These are phyloP conservation scores for Allophyes oxyacanthae DNA, from an alignment of 2,888 invertebrate species.

Conservation along the genomic window DNA sequence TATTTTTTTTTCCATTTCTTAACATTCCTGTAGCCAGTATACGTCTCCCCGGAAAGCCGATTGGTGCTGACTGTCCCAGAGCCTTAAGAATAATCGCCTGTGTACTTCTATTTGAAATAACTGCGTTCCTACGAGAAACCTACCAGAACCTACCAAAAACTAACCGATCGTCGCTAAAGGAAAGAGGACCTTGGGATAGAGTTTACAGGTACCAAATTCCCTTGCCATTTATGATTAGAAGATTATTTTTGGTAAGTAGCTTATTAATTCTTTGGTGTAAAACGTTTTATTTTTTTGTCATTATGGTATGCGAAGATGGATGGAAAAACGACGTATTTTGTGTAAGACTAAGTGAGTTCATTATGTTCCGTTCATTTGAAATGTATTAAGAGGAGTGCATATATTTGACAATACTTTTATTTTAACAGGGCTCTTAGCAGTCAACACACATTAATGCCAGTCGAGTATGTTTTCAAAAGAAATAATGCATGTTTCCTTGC, in stretches of 20 bases:
- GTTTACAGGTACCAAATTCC: constrained; percentile 90
- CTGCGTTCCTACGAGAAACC: constrained; percentile 98
- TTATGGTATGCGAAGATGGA: constrained; percentile 88
- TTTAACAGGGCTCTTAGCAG: constrained; percentile 90
- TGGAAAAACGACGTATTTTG: constrained; percentile 88
- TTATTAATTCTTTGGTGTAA: constrained; percentile 78
- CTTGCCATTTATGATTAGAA: constrained; percentile 56
- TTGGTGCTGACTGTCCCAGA: constrained; percentile 95
- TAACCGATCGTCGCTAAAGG: constrained; percentile 92
- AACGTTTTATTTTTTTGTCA: constrained; percentile 83
- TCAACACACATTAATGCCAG: constrained; percentile 90
- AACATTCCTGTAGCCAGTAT: constrained; percentile 88
- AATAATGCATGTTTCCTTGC: constrained; percentile 87
- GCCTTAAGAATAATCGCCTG: constrained; percentile 97
- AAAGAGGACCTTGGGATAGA: constrained; percentile 95
- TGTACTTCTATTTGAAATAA: constrained; percentile 98
- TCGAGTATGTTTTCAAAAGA: constrained; percentile 87
- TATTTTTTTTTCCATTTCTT: neutral
- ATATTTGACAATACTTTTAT: constrained; percentile 87
- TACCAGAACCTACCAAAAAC: constrained; percentile 96
- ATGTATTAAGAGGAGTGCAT: constrained; percentile 81
- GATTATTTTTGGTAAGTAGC: constrained; percentile 80
- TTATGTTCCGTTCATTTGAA: constrained; percentile 83
- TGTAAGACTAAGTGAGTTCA: constrained; percentile 89
- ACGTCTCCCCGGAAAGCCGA: constrained; percentile 88